Base-by-base conservation (phyloP, 2,888 invertebrate species). In the Tenthredo distinguenda region DNA sequence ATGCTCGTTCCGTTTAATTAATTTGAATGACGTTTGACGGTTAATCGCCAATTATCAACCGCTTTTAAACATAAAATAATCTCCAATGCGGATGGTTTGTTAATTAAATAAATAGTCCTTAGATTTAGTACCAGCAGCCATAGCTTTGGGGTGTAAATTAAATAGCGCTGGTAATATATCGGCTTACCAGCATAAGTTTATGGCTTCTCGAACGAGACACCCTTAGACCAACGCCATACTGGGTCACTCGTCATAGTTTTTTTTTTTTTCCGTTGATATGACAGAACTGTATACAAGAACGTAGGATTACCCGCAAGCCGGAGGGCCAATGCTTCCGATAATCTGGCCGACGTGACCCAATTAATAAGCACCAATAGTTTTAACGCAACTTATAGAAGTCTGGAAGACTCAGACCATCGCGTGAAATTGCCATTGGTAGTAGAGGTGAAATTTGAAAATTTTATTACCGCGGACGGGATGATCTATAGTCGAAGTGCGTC, bases 101-200 rank as follows among this genome's bases (percentile, higher is more conserved):
- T 1, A 10, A 26, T 62, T 21, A 62, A 62, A 62, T 62, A 62
- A 74, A 10, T 43, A 40, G 43, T 26, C 15, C 34, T 37, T 77
- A 26, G 81, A 34, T 62, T 81, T 62, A 40, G 62, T 81, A 21
- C 62, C 55, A 81, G 34, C 81, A 37, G 26, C 31, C 43, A 50
- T 68, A 71, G 71, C 83, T 83, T 83, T 83, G 68, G 83, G 83
- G 83, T 65, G 71, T 71, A 50, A 83, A 83, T 83, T 71, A 83
- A 83, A 83, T 83, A 71, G 83, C 83, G 47, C n/a, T 37, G 34
- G 34, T 65, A 26, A 83, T 65, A 47, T 68, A 83, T 83, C 65
- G 83, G 71, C 50, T 83, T 83, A 83, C 83, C 5, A 37, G 71
- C 21, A 68, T 26, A 47, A 71, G 71, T 71, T 65, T 83, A 71